phyloP scores from a whole-genome alignment of 2,888 invertebrate genomes.

The Tiliacea citrago region DNA sequence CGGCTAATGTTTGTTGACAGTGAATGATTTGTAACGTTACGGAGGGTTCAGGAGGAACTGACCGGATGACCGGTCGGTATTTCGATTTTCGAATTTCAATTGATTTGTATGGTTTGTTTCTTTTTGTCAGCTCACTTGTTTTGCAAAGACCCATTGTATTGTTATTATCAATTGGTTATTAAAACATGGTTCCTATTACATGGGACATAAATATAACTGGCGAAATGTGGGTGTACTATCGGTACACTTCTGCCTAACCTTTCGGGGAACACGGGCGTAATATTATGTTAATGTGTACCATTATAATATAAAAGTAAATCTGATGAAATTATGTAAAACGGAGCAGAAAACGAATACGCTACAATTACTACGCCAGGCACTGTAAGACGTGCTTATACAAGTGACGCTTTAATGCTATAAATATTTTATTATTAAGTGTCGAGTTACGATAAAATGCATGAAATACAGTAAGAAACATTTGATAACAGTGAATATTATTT shows the following conservation, averaged over 20 bases:
- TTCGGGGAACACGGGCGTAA: no score
- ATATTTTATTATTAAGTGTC: conserved; percentile 1
- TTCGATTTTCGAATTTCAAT: conserved; percentile 64
- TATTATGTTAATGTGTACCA: no score
- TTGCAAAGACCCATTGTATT: neutral
- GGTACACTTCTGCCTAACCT: no score
- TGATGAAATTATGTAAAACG: neutral
- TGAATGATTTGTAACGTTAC: conserved; percentile 79
- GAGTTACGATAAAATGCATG: conserved; percentile 1
- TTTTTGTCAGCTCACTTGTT: conserved; percentile 22
- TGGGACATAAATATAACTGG: no score
- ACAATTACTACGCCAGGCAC: neutral
- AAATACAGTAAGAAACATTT: no score
- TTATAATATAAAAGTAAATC: neutral
- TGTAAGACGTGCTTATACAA: neutral
- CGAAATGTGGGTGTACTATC: no score
- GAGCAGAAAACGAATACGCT: neutral
- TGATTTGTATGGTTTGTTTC: conserved; percentile 47
- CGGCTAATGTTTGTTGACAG: conserved; percentile 79
- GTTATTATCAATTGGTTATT: no score
- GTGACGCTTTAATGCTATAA: conserved; percentile 4
- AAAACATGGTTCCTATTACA: no score
- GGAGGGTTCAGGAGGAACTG: conserved; percentile 74
- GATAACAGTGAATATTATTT: no score
- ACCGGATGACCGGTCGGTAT: conserved; percentile 58